These are phyloP conservation scores for Anagyrus pseudococci DNA, from an alignment of 2,888 invertebrate genomes.

Conservation along the genomic window DNA sequence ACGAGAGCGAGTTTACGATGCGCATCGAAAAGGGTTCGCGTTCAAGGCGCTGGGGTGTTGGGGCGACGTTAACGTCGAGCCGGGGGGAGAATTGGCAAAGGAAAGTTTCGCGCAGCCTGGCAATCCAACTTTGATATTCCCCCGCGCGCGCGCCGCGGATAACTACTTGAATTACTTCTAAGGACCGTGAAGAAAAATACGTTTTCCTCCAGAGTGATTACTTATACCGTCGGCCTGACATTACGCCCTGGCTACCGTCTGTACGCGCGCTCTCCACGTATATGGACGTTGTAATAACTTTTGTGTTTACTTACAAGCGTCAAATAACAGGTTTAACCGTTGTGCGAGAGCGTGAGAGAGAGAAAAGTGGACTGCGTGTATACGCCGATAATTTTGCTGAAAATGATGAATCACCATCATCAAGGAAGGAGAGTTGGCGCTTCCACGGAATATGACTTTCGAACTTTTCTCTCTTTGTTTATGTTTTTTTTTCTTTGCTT, in stretches of 20 bases:
- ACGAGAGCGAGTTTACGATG: constrained; percentile 31
- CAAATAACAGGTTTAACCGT: too few relatives aligned
- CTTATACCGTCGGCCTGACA: too few relatives aligned
- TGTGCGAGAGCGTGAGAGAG: too few relatives aligned
- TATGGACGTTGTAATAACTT: constrained; percentile 9
- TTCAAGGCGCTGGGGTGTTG: constrained; percentile 12
- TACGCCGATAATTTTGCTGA: too few relatives aligned
- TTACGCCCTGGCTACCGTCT: too few relatives aligned
- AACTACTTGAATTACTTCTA: constrained; percentile 23
- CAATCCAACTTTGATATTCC: constrained; percentile 22
- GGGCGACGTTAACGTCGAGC: neutral
- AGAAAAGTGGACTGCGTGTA: too few relatives aligned
- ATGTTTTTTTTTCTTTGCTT: too few relatives aligned
- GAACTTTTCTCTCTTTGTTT: too few relatives aligned
- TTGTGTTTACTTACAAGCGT: constrained; percentile 1
- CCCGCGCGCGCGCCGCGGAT: constrained; percentile 9
- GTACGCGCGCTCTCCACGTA: neutral
- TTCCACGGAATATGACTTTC: too few relatives aligned
- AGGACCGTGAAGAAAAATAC: neutral
- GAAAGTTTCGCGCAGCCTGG: constrained; percentile 21
- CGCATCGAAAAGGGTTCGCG: constrained; percentile 27
- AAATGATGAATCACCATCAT: too few relatives aligned
- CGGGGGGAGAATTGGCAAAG: neutral
- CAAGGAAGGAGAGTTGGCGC: too few relatives aligned
- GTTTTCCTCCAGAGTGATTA: constrained; percentile 11